Evolutionary conservation across 1,140 invertebrate species (phyloP).

Genomic region (Calycopis cecrops): DNA sequence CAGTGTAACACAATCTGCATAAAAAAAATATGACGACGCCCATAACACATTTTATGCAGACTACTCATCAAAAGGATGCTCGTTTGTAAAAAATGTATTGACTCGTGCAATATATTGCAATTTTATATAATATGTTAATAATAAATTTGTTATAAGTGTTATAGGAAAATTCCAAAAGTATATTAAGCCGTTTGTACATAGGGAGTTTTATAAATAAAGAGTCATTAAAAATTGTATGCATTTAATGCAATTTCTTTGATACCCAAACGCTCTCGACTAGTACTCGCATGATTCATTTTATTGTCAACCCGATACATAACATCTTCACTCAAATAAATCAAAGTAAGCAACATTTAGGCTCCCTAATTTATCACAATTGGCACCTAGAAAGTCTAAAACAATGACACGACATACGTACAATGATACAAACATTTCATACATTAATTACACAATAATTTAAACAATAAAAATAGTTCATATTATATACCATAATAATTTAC

Average conservation of each 20-base stretch:
- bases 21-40: too few species aligned
- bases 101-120: too few species aligned
- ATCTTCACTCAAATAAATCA: slow-evolving; percentile 21
- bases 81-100: too few species aligned
- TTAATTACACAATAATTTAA: slow-evolving; percentile 61
- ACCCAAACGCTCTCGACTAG: slow-evolving; percentile 47
- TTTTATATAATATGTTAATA: too few species aligned
- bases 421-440: slow-evolving; percentile 42
- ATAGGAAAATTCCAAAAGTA: not conserved
- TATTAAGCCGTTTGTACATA: slow-evolving; percentile 3
- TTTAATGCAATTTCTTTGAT: slow-evolving; percentile 69
- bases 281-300: slow-evolving; percentile 42
- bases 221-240: slow-evolving; percentile 53
- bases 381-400: slow-evolving; percentile 58
- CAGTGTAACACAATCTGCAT: too few species aligned
- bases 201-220: slow-evolving; percentile 26
- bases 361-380: slow-evolving; percentile 72
- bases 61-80: too few species aligned
- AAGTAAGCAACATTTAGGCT: slow-evolving; percentile 52
- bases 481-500: slow-evolving; percentile 39
- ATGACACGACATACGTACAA: too few species aligned
- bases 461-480: slow-evolving; percentile 26
- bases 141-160: not conserved
- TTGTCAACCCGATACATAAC: slow-evolving; percentile 28
- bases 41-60: too few species aligned